Evolutionary conservation across 2,888 invertebrate species (phyloP).

Genomic region (Lamproptera curius): DNA sequence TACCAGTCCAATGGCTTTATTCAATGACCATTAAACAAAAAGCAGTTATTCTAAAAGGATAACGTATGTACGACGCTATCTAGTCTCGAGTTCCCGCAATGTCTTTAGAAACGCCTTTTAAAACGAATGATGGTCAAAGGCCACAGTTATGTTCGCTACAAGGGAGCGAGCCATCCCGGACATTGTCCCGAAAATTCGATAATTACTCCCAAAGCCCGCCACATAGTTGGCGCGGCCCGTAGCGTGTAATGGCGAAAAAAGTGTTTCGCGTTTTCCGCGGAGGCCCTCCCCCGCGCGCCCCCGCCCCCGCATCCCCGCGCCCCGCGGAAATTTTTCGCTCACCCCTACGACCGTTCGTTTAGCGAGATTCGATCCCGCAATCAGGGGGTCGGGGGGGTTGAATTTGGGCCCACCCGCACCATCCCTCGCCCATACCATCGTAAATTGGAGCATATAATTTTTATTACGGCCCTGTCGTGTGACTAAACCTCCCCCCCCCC

Average conservation of each 20-base stretch:
- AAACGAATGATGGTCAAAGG: too few species aligned
- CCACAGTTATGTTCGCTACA: too few species aligned
- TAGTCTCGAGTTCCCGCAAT: too few species aligned
- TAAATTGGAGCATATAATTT: conserved; percentile 79
- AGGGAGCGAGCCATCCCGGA: too few species aligned
- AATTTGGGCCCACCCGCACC: conserved; percentile 56
- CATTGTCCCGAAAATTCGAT: conserved; percentile 60
- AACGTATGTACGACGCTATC: too few species aligned
- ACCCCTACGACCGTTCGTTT: conserved; percentile 48
- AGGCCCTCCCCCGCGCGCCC: conserved; percentile 37
- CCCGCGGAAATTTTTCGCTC: conserved; percentile 45
- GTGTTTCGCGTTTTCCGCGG: conserved; percentile 60
- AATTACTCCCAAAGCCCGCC: conserved; percentile 56
- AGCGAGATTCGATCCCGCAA: conserved; percentile 76
- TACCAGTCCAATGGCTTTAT: too few species aligned
- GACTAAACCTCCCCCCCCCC: too few species aligned
- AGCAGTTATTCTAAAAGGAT: too few species aligned
- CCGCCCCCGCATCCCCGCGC: neutral
- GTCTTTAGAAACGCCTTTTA: too few species aligned
- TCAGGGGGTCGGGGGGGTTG: conserved; percentile 62
- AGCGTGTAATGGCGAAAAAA: conserved; percentile 66
- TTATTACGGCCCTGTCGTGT: conserved; percentile 74
- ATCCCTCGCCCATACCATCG: conserved; percentile 50
- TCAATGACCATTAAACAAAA: too few species aligned
- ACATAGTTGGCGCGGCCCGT: conserved; percentile 67